Conservation (phyloP, 2,888 invertebrate species). For the Nemurella pictetii region DNA sequence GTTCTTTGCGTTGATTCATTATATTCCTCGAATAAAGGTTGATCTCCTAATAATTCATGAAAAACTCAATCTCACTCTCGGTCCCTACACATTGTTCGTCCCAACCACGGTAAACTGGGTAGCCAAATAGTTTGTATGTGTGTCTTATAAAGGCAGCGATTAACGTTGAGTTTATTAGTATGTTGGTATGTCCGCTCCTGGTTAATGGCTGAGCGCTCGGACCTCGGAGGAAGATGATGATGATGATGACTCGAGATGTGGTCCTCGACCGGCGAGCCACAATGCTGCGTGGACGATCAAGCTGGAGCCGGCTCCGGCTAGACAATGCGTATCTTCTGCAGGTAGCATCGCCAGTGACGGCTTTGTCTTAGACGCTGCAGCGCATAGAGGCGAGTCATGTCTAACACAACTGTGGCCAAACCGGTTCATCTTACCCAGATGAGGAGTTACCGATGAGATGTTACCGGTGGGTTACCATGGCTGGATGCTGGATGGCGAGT, state of each 20-base stretch:
- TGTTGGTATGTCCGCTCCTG: constrained; percentile 19
- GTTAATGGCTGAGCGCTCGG: not conserved
- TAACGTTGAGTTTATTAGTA: constrained; percentile 21
- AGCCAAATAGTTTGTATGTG: not conserved
- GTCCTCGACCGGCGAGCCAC: not conserved
- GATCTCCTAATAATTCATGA: not conserved
- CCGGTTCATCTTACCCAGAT: constrained; percentile 6
- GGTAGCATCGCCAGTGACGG: constrained; percentile 22
- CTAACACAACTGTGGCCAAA: too few species aligned
- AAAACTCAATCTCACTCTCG: not conserved
- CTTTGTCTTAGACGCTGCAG: constrained; percentile 6
- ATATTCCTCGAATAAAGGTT: not conserved
- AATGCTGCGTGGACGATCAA: not conserved
- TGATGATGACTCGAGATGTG: constrained; percentile 12
- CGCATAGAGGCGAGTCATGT: not conserved
- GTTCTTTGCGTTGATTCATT: not conserved
- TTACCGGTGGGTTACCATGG: not conserved
- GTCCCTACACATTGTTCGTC: not conserved
- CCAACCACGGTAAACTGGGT: not conserved
- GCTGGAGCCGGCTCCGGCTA: not conserved
- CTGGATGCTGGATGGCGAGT: too few species aligned
- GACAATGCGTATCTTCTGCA: constrained; percentile 23
- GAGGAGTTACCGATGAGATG: not conserved
- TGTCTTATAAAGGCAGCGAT: constrained; percentile 8
- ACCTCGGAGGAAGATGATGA: not conserved